These are phyloP conservation scores for Bombylius major DNA, from an alignment of 2,888 invertebrate genomes.

Conservation along the genomic window DNA sequence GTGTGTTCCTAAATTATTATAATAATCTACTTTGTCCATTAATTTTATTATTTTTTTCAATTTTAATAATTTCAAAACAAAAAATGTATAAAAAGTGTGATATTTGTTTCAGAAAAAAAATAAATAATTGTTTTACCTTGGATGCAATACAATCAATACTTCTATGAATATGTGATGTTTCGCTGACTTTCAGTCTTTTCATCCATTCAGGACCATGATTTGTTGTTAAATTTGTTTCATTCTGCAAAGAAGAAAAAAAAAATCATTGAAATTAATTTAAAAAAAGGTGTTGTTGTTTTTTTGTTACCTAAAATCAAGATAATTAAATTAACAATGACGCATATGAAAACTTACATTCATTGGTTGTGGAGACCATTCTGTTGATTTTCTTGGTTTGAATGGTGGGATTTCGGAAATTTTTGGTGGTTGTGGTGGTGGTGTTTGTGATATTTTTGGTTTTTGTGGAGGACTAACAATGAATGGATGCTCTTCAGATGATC, in stretches of 20 bases:
- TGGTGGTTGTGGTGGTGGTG: conserved; percentile 18
- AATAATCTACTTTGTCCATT: too few relatives aligned
- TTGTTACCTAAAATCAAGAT: too few relatives aligned
- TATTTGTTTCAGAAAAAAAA: too few relatives aligned
- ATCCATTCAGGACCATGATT: conserved; percentile 51
- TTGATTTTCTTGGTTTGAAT: conserved; percentile 43
- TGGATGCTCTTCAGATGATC: conserved; percentile 23
- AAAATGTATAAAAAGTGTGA: too few relatives aligned
- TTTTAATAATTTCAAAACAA: not conserved
- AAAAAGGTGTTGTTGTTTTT: too few relatives aligned
- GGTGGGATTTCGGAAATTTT: conserved; percentile 43
- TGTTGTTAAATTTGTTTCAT: not conserved
- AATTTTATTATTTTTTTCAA: too few relatives aligned
- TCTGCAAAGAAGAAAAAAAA: too few relatives aligned
- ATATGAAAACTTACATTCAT: not conserved
- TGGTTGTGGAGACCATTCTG: conserved; percentile 24
- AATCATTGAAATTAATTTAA: too few relatives aligned
- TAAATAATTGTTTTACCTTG: conserved; percentile 30
- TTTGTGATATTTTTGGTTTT: not conserved
- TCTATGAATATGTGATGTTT: conserved; percentile 50
- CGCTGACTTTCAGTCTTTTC: conserved; percentile 44
- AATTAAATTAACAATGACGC: too few relatives aligned
- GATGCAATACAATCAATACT: conserved; percentile 71
- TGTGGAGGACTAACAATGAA: conserved; percentile 10
- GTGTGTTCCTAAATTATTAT: too few relatives aligned